Base-by-base conservation (phyloP, 2,888 invertebrate genomes). In the Apeira syringaria region DNA sequence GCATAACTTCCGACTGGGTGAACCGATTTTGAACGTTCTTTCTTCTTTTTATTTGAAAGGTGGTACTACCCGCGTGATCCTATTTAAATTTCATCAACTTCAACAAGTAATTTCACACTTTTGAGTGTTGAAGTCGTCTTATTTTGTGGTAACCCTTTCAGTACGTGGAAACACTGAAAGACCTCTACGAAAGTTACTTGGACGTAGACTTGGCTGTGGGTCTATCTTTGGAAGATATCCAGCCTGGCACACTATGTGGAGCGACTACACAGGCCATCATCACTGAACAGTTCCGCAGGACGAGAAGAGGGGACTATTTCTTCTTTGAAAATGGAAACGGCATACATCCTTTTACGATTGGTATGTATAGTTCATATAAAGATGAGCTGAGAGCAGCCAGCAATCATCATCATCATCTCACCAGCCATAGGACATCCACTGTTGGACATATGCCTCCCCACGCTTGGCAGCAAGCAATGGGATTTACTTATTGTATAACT, bases 161-260 rank as follows among this genome's bases (percentile, higher is more conserved):
- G 64, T 25, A 42, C 10, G 55, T 61, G 2, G 9, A 34, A 6
- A 49, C 42, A 38, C 7, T 65, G 15, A 11, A 43, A 38, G 2
- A 26, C 11, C 4, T 94, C 1, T 95, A 94, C 73, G 91, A 90
- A 40, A 88, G 85, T 45, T 92, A 93, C 0, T 94, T 95, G 37
- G 96, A 97, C 73, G 93, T 97, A 5, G 96, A 97, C 60, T 68
- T 96, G 13, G 93, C 93, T 9, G 93, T 95, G 2, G 96, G 94
- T 4, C 96, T 93, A 3, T 91, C 94, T 3, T 74, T 96, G 30
- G 97, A 97, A 75, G 74, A 79, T 1, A 92, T 92, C 31, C 92
- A 94, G 0, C 90, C 91, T 1, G 94, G 93, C 0, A 91, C 95
- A 0, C 78, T 94, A 24, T 89, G 93, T 0, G 96, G 96, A 0